Evolutionary conservation across 1,140 invertebrate species (phyloP).

Genomic region (Sycophila sp.): DNA sequence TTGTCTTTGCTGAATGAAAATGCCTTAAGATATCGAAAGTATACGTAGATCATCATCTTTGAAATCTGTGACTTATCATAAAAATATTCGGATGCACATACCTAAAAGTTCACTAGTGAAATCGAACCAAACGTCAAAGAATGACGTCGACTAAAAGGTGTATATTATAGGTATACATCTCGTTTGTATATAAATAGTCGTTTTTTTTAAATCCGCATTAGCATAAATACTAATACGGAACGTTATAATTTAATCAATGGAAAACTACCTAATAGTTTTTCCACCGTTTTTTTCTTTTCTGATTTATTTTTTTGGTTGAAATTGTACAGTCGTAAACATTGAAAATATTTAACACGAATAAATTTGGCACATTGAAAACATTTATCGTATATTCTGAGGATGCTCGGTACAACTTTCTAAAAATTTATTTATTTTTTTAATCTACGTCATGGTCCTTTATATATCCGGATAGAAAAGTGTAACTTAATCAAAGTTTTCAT

Average conservation of each 20-base stretch:
- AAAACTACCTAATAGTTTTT: too few species aligned
- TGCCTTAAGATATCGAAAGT: conserved; percentile 18
- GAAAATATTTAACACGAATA: conserved; percentile 61
- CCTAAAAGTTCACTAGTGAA: conserved; percentile 33
- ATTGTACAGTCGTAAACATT: conserved; percentile 54
- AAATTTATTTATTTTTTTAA: conserved; percentile 24
- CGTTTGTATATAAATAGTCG: conserved; percentile 58
- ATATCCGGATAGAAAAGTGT: conserved; percentile 15
- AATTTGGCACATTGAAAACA: conserved; percentile 65
- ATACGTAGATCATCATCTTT: conserved; percentile 29
- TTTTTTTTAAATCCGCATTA: too few species aligned
- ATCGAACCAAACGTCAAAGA: background rate
- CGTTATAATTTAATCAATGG: too few species aligned
- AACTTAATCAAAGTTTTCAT: conserved; percentile 14
- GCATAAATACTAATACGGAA: too few species aligned
- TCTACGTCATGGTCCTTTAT: conserved; percentile 22
- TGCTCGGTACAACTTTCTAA: conserved; percentile 29
- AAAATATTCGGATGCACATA: conserved; percentile 44
- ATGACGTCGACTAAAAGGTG: conserved; percentile 22
- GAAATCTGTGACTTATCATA: conserved; percentile 22
- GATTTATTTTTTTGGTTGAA: conserved; percentile 17
- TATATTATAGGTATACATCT: too few species aligned
- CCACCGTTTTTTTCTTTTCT: too few species aligned
- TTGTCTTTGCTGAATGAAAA: conserved; percentile 14
- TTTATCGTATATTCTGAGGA: conserved; percentile 48